Evolutionary conservation across 2,113 vertebrate species (phyloP), one percentile per base, ranked within the genome.

Genomic region (Leiothrix lutea): DNA sequence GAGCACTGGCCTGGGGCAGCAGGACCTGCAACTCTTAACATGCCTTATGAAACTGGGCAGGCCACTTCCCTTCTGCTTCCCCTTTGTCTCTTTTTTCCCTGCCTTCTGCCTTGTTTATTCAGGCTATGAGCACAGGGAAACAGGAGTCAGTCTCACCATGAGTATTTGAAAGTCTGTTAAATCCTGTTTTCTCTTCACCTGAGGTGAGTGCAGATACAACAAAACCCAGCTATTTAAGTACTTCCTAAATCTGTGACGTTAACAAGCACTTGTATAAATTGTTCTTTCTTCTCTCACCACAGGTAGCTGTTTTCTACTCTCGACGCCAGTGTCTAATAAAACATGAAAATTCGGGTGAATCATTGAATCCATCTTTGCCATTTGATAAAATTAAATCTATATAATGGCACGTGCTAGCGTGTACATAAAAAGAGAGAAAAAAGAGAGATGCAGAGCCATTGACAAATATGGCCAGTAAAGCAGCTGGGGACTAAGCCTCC

Each of bases 391-490:
- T 8, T 24, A 74, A 74, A 94, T 17, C 22, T 36, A n/a, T 1
- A 0, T 15, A 85, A 61, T 4, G 5, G n/a, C 18, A 18, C 0
- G 0, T 14, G 14, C 35, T 22, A 14, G 8, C 3, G 12, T 17
- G 57, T 12, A 54, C 14, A 35, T 2, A 48, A 7, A 69, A 38
- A 38, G 5, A 56, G 28, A 67, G 19, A 51, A 48, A 7, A 69
- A 38, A 38, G 5, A 56, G 28, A 67, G 19, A 51, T 8, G 35
- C 18, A 87, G 21, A 61, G 14, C 31, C 58, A 50, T 25, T 11
- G 11, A 75, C 48, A 72, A 71, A 88, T 80, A 36, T 0, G 62
- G 21, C 22, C 44, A 80, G 36, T 31, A 71, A 86, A 47, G n/a
- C 16, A 65, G 73, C 2, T 1, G 0, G 44, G 22, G 60, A 38